Conservation (phyloP, 2,888 invertebrate genomes). For the Acanthoscelides obtectus region DNA sequence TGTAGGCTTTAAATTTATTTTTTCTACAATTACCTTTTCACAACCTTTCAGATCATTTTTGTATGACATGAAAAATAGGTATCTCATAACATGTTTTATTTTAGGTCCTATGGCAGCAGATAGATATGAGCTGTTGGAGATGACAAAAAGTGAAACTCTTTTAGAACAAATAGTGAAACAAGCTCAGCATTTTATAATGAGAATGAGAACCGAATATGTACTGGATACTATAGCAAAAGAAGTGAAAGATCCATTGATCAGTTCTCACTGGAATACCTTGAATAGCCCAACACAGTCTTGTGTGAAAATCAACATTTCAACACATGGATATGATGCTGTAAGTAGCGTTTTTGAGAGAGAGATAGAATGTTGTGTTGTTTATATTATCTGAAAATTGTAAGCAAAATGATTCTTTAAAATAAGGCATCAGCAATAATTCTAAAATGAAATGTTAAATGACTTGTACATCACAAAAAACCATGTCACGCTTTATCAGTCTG, state of each 20-base stretch:
- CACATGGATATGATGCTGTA: conserved; percentile 79
- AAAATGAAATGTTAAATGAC: too few species aligned
- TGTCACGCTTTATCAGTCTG: too few species aligned
- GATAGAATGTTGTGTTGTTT: too few species aligned
- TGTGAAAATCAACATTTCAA: conserved; percentile 90
- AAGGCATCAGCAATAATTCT: too few species aligned
- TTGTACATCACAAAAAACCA: too few species aligned
- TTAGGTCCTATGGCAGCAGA: conserved; percentile 82
- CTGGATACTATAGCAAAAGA: conserved; percentile 89
- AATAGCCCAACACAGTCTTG: conserved; percentile 93
- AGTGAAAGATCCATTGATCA: conserved; percentile 91
- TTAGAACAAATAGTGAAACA: conserved; percentile 94
- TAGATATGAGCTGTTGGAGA: conserved; percentile 78
- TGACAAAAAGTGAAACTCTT: conserved; percentile 88
- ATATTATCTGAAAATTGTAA: too few species aligned
- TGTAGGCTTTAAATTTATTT: not conserved
- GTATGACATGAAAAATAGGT: not conserved
- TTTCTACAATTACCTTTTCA: not conserved
- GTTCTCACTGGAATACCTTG: conserved; percentile 93
- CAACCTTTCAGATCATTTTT: not conserved
- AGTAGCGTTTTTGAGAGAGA: too few species aligned
- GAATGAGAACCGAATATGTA: conserved; percentile 86
- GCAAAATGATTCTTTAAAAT: too few species aligned
- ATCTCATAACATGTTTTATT: conserved; percentile 13
- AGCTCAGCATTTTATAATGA: conserved; percentile 91